Evolutionary conservation across 2,888 invertebrate species (phyloP).

Genomic region (Andrena bicolor): DNA sequence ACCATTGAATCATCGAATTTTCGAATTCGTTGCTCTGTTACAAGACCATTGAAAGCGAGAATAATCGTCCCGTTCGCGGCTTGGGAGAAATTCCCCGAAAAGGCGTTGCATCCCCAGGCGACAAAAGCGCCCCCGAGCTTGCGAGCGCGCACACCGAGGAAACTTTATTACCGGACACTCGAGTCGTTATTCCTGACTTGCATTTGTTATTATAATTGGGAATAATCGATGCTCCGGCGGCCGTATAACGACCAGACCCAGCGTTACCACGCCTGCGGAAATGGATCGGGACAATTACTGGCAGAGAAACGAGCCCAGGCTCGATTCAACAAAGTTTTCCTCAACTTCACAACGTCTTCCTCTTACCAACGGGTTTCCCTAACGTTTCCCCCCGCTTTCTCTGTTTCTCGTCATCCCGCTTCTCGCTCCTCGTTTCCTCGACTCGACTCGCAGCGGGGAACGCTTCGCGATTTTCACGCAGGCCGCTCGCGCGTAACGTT

Average conservation of each 20-base stretch:
- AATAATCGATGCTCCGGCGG: slow-evolving; percentile 81
- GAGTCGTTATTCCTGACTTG: slow-evolving; percentile 83
- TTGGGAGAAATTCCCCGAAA: background rate
- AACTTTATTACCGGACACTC: slow-evolving; percentile 80
- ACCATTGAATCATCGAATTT: background rate
- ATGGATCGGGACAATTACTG: slow-evolving; percentile 78
- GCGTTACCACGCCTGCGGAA: slow-evolving; percentile 59
- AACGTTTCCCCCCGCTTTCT: slow-evolving; percentile 6
- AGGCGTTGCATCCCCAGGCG: background rate
- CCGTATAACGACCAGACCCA: slow-evolving; percentile 69
- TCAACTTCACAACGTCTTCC: slow-evolving; percentile 53
- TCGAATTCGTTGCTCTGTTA: background rate
- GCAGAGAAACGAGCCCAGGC: slow-evolving; percentile 64
- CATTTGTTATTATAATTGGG: slow-evolving; percentile 84
- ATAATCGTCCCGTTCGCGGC: background rate
- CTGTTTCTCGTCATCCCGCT: background rate
- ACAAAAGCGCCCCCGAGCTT: slow-evolving; percentile 54
- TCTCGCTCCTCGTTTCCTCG: background rate
- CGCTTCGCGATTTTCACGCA: slow-evolving; percentile 26
- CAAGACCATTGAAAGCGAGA: background rate
- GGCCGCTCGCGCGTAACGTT: slow-evolving; percentile 21
- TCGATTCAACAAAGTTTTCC: slow-evolving; percentile 67
- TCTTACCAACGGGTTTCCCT: slow-evolving; percentile 21
- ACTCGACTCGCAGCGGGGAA: background rate
- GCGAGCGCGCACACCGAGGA: slow-evolving; percentile 61